phyloP scores from a whole-genome alignment of 2,113 vertebrate genomes.

The Balaenoptera acutorostrata region DNA sequence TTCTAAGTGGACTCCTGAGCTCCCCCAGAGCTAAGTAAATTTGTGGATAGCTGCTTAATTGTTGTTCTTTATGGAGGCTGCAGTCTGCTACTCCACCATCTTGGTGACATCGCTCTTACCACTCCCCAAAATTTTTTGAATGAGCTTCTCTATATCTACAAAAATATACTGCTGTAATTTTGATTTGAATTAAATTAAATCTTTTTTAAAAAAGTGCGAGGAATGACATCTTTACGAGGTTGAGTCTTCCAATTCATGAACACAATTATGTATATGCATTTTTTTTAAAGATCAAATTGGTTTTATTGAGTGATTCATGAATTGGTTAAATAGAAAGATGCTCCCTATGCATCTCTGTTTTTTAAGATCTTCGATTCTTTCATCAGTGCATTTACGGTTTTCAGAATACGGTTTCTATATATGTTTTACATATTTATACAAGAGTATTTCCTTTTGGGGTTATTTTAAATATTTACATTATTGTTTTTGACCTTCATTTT shows the following conservation, averaged over 20 bases:
- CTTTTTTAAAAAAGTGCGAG: neutral
- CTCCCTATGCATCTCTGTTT: neutral
- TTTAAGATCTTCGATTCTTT: neutral
- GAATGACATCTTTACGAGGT: neutral
- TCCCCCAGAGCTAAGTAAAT: neutral
- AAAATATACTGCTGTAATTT: neutral
- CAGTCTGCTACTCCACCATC: no score
- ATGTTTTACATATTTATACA: neutral
- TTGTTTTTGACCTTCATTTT: neutral
- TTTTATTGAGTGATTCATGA: neutral
- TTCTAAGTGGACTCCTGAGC: neutral
- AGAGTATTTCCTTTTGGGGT: neutral
- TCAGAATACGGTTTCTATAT: neutral
- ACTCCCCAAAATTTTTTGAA: neutral
- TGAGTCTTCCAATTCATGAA: neutral
- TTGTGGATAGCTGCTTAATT: no score
- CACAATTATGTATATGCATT: neutral
- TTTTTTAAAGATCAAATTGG: neutral
- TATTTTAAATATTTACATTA: neutral
- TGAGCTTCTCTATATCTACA: neutral
- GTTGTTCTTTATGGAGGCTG: neutral
- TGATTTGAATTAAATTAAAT: neutral
- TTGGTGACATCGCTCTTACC: neutral
- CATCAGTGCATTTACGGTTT: neutral
- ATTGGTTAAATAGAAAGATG: neutral